A percentile compares a stretch with the other conserved stretches of the same genome.
Evolutionary conservation across 2,113 vertebrate genomes (phyloP).

Genomic region (Asarcornis scutulata): DNA sequence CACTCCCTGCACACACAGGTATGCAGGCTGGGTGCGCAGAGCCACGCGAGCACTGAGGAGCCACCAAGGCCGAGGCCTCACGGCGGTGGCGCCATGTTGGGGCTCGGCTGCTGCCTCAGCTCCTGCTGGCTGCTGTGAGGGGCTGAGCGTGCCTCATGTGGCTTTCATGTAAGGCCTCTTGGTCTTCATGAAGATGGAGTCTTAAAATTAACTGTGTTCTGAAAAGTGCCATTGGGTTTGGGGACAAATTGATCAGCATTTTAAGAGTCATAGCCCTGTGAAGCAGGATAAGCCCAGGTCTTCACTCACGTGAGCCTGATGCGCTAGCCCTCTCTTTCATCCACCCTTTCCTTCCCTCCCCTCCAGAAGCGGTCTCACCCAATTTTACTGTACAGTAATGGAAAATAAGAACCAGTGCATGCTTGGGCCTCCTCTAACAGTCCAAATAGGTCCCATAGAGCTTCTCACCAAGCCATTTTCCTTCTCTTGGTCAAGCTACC

Average conservation of each 20-base stretch:
- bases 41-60: neutral
- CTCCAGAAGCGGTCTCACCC: constrained; percentile 39
- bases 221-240: neutral
- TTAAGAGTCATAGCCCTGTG: neutral
- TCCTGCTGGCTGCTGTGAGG: accelerated
- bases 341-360: constrained; percentile 42
- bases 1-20: accelerated
- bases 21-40: neutral
- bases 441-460: neutral
- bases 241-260: neutral
- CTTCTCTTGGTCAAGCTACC: neutral
- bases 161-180: neutral
- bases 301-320: neutral
- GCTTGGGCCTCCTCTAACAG: neutral
- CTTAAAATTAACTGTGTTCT: neutral
- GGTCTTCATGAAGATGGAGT: neutral
- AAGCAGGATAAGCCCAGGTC: constrained; percentile 8
- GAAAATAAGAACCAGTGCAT: constrained; percentile 16
- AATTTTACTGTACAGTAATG: constrained; percentile 26
- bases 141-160: neutral
- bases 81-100: neutral
- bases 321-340: neutral
- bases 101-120: neutral
- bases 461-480: neutral
- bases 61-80: accelerated